Evolutionary conservation across 2,113 vertebrate species (phyloP).

Genomic region (Synchiropus splendidus): DNA sequence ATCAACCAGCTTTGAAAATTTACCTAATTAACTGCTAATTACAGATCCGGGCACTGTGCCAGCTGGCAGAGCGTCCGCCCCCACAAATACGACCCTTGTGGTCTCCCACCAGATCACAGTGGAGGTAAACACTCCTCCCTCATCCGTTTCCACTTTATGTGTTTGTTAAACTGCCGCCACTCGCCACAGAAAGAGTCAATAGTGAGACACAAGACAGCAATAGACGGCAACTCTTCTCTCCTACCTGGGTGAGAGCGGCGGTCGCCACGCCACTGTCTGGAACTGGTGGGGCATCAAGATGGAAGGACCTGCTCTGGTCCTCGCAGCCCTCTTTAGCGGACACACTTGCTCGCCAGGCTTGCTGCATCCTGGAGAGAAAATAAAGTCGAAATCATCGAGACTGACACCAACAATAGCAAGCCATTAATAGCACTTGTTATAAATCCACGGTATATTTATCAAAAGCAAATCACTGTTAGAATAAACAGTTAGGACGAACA

Average conservation of each 20-base stretch:
- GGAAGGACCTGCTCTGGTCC: slow-evolving; percentile 7
- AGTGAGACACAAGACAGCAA: not conserved
- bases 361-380: slow-evolving; percentile 50
- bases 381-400: slow-evolving; percentile 1
- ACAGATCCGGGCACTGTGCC: slow-evolving; percentile 50
- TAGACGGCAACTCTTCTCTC: slow-evolving; percentile 9
- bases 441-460: too few species aligned
- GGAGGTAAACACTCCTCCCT: slow-evolving; percentile 51
- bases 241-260: slow-evolving; percentile 40
- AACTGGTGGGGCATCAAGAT: slow-evolving; percentile 11
- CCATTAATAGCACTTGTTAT: too few species aligned
- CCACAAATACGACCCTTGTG: slow-evolving; percentile 36
- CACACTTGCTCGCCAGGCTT: slow-evolving; percentile 55
- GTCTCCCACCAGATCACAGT: slow-evolving; percentile 44
- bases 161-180: not conserved
- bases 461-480: too few species aligned
- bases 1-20: slow-evolving; percentile 64
- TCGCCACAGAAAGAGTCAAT: slow-evolving; percentile 3
- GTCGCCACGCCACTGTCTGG: slow-evolving; percentile 28
- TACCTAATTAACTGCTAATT: slow-evolving; percentile 64
- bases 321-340: slow-evolving; percentile 29
- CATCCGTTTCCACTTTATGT: not conserved
- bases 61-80: slow-evolving; percentile 41
- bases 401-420: too few species aligned
- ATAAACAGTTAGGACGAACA: too few species aligned